These are phyloP conservation scores for Eretmocerus hayati DNA, from an alignment of 2,888 invertebrate genomes.

Conservation along the genomic window DNA sequence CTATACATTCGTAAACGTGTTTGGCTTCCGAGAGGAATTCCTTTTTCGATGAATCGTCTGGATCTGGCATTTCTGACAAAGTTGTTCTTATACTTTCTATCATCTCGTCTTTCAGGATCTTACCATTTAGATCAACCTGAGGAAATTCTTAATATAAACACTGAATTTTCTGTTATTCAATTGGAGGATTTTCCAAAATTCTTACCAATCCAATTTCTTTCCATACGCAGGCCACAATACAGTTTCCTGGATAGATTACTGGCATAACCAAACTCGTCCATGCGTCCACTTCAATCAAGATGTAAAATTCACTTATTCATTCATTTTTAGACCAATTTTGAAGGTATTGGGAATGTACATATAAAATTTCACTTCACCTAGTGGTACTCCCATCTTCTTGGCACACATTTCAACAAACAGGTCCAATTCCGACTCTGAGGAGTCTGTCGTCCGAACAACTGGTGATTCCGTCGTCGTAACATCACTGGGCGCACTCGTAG, in stretches of 20 bases:
- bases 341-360: too few relatives aligned
- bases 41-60: neutral
- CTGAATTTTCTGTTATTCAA: too few relatives aligned
- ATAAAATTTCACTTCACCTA: too few relatives aligned
- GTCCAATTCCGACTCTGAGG: too few relatives aligned
- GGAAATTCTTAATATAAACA: neutral
- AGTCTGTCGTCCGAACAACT: too few relatives aligned
- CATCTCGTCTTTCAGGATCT: constrained; percentile 10
- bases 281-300: neutral
- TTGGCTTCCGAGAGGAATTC: neutral
- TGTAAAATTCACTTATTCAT: neutral
- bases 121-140: constrained; percentile 7
- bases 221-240: constrained; percentile 12
- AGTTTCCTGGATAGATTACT: constrained; percentile 8
- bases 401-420: too few relatives aligned
- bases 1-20: constrained; percentile 6
- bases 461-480: too few relatives aligned
- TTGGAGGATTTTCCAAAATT: neutral
- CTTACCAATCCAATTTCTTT: constrained; percentile 10
- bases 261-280: constrained; percentile 11
- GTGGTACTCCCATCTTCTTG: too few relatives aligned
- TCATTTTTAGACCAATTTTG: too few relatives aligned
- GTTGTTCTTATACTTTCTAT: constrained; percentile 1
- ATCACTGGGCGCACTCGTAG: too few relatives aligned
- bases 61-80: neutral